These are phyloP conservation scores for Catharus ustulatus DNA, from an alignment of 2,797 vertebrate species.

Conservation along the genomic window DNA sequence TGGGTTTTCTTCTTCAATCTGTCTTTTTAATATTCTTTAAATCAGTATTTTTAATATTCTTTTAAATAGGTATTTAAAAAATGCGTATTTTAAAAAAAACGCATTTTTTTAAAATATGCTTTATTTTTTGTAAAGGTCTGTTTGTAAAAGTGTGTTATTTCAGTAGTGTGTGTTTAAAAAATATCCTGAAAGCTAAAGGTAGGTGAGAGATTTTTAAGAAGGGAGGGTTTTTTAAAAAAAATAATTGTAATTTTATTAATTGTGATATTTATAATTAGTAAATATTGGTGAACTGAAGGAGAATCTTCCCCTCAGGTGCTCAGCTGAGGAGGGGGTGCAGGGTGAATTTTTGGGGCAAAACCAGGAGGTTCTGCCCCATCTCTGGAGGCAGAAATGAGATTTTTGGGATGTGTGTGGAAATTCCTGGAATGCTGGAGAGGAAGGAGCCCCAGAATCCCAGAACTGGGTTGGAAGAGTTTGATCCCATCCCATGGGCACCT, in stretches of 20 bases:
- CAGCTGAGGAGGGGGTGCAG: fast-evolving
- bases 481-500: not conserved
- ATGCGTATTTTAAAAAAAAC: fast-evolving
- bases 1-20: not conserved
- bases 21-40: not conserved
- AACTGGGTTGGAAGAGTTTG: not conserved
- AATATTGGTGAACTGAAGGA: not conserved
- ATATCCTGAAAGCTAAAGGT: not conserved
- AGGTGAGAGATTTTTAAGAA: not conserved
- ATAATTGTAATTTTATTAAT: not conserved
- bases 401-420: not conserved
- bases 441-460: not conserved
- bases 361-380: not conserved
- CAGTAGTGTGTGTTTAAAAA: not conserved
- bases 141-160: not conserved
- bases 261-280: not conserved
- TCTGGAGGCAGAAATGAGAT: fast-evolving
- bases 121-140: fast-evolving
- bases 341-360: not conserved
- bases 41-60: not conserved
- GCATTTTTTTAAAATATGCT: fast-evolving
- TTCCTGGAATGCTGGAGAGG: not conserved
- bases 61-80: not conserved
- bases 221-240: not conserved
- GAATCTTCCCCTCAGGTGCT: not conserved